Evolutionary conservation across 2,888 invertebrate species (phyloP), one percentile per base, ranked within the genome.

Genomic region (Oxyscelio sp.): DNA sequence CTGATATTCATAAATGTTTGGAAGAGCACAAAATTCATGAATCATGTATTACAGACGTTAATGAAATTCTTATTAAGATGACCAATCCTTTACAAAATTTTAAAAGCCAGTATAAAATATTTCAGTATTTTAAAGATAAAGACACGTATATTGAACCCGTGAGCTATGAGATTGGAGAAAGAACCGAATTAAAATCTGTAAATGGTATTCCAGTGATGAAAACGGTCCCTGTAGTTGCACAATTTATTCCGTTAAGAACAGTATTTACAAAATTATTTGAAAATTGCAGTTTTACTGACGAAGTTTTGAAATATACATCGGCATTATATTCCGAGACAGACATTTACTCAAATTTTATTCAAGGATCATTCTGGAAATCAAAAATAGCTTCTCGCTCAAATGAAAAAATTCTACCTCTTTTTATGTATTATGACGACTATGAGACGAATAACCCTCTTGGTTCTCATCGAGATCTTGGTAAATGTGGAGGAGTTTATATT

Each of bases 371-470:
- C 34, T 80, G 73, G 73, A 48, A 73, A 73, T 19, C 48, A 1
- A 68, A 54, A 40, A 27, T 65, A 43, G 11, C 9, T 34, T 8
- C 34, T 9, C 6, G 9, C 4, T 9, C 9, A 50, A 17, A 43
- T 8, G 65, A 43, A 27, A 66, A 52, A 6, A 73, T 85, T 21
- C 68, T 88, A 50, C 86, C 88, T 5, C 9, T 83, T 11, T 66
- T 85, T 43, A 48, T 87, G 27, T 87, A 84, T 56, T 87, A 65
- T 61, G 87, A 88, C 77, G 87, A 89, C 65, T 87, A 85, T 24
- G 87, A 89, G 70, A 86, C 66, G 8, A 86, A 86, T 31, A 88
- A 88, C 43, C 87, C 89, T 6, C 24, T 88, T 1, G 85, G 87
- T 2, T 59, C 74, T 21, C 87, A 88, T 21, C 71, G 70, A 54